Evolutionary conservation across 1,140 invertebrate genomes (phyloP), one percentile per base, ranked within the genome.

Genomic region (Drosophila hydei): DNA sequence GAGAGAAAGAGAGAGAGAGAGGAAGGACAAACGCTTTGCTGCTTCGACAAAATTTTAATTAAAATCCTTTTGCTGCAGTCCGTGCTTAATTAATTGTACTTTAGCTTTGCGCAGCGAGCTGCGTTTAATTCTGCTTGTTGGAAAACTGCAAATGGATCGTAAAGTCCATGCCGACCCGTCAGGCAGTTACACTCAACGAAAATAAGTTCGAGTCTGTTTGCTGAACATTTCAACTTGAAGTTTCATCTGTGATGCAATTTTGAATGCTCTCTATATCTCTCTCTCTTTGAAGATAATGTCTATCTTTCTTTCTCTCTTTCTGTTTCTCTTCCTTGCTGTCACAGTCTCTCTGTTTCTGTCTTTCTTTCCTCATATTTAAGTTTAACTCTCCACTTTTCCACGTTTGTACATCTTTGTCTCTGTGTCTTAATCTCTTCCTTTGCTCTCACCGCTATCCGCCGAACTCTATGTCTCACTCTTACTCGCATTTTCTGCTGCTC

Each of bases 1-100:
- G 59, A 23, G 42, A 21, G 16, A 33, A 11, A n/a, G 18, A 36
- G 65, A 21, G 27, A 40, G 14, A 25, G 7, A 19, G 25, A 18
- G 42, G 12, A 7, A 36, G 43, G 36, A 6, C 7, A 51, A 23
- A 63, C 73, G 79, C 80, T 84, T 84, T 77, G 80, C 76, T 79
- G 80, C 79, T 84, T 85, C 79, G 71, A 70, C 79, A 85, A 73
- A 75, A 84, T 85, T 84, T 77, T 84, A 84, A 84, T 84, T 84
- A 84, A 84, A 84, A 84, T 84, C 80, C 75, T 85, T 60, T 70
- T 68, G 19, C 43, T 47, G 45, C 55, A 75, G 75, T 77, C 76
- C 74, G 80, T 73, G 73, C 77, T 85, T 84, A 79, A 84, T 85
- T 84, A 84, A 85, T 79, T 77, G 80, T 77, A 83, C 79, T 84